Base-by-base conservation (phyloP, 2,888 invertebrate species). In the Ellobium chinense region DNA sequence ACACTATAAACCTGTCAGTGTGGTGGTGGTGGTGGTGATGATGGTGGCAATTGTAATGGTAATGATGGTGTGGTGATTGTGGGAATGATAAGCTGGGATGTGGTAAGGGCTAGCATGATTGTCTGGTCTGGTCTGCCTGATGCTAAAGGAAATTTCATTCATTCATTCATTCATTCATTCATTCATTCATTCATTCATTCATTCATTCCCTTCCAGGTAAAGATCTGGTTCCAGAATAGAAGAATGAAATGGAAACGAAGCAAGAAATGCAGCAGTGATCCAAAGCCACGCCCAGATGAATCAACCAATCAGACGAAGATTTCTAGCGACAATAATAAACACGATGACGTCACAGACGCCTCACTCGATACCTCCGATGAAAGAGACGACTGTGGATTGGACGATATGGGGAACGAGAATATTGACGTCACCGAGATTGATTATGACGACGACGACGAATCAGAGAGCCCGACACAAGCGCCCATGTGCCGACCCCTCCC, bases 181-280 rank as follows among this genome's bases (percentile, higher is more conserved):
- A 60, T 60, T 60, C 60, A 60, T 60, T 60, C 60, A 24, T 60
- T 60, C 60, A 65, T 65, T 65, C 34, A 65, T 65, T 65, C 34
- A 65, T 65, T 65, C 34, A 65, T 65, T 65, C 34, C n/a, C n/a
- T 31, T 36, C 2, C 83, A 83, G 83, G 83, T 83, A 29, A 83
- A 83, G 36, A 83, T 83, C 63, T 83, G 83, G 83, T 83, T 83
- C 70, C 83, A 83, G 56, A 83, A 83, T 65, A 65, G 83, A 56
- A 56, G 83, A 54, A 83, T 83, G 83, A 83, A 83, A 36, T 83
- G 83, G 83, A 83, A 83, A 69, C 29, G 83, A 12, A 83, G 83
- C 54, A 83, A 83, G 54, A 83, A 83, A 39, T 74, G 81, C 12
- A 36, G 46, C 70, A 78, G 75, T 54, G 77, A 83, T 12, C n/a